Conservation (phyloP, 2,113 vertebrate genomes). For the Pteronura brasiliensis region DNA sequence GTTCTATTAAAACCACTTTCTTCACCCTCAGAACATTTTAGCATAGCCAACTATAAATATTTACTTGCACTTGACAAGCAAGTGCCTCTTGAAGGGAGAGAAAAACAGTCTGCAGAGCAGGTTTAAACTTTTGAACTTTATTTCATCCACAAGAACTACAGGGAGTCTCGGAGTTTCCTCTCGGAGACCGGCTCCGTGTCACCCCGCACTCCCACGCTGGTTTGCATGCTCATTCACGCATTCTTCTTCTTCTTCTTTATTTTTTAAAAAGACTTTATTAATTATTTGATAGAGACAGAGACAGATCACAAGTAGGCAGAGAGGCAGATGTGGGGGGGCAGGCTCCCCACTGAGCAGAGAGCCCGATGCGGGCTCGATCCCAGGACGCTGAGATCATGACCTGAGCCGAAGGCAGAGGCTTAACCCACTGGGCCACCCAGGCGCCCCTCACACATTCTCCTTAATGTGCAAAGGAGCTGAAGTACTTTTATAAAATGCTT, state of each 20-base stretch:
- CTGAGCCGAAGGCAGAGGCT: no score
- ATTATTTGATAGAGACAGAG: no score
- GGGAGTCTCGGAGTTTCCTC: neutral
- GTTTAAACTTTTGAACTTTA: slow-evolving; percentile 62
- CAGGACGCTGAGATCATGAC: no score
- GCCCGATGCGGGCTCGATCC: no score
- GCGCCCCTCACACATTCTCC: neutral
- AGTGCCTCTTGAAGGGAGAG: slow-evolving; percentile 40
- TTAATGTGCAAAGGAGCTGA: neutral
- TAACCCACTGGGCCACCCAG: no score
- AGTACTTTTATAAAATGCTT: neutral
- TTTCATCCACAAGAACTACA: neutral
- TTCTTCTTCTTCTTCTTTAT: no score
- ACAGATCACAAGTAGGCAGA: no score
- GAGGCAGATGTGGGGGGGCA: no score
- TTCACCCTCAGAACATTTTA: slow-evolving; percentile 53
- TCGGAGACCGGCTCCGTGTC: neutral
- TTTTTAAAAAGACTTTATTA: no score
- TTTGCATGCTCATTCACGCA: neutral
- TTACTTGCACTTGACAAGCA: slow-evolving; percentile 54
- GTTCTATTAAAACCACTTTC: slow-evolving; percentile 65
- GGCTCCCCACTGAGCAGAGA: no score
- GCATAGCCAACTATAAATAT: slow-evolving; percentile 62
- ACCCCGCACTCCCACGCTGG: neutral
- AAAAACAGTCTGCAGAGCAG: slow-evolving; percentile 51